Evolutionary conservation across 92 coral and sea anemone species (phyloP).

Genomic region (Chrysogorgia sp.): DNA sequence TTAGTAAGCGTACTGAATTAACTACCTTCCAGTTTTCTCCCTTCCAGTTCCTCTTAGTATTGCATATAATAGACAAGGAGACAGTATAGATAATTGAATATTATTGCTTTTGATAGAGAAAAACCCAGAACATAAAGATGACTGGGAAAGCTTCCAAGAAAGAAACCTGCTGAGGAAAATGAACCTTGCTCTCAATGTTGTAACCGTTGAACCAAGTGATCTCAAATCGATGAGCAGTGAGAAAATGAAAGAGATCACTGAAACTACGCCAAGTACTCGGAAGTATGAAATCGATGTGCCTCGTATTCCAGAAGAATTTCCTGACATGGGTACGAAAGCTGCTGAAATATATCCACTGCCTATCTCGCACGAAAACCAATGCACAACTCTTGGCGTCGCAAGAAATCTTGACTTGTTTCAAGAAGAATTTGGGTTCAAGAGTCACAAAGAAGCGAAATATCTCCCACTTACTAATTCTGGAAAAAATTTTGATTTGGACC

Average conservation of each 20-base stretch:
- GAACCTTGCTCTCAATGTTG: constrained; percentile 2
- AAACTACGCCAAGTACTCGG: background rate
- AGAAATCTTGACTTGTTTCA: constrained; percentile 31
- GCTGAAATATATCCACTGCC: constrained; percentile 21
- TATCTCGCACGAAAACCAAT: constrained; percentile 32
- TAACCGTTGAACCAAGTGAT: background rate
- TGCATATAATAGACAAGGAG: too few relatives aligned
- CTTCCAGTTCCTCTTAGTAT: background rate
- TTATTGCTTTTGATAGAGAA: constrained; percentile 15
- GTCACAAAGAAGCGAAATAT: background rate
- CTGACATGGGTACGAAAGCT: background rate
- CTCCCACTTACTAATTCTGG: constrained; percentile 12
- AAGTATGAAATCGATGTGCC: constrained; percentile 9
- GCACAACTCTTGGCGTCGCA: constrained; percentile 15
- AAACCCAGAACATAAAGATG: background rate
- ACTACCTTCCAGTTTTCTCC: too few relatives aligned
- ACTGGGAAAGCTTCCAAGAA: constrained; percentile 3
- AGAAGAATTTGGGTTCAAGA: constrained; percentile 18
- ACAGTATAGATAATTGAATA: background rate
- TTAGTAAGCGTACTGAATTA: too few relatives aligned
- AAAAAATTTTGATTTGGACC: constrained; percentile 31
- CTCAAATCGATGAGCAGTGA: background rate
- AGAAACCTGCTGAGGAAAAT: constrained; percentile 13
- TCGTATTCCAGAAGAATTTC: constrained; percentile 6
- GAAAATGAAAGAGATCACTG: background rate